Evolutionary conservation across 2,888 invertebrate species (phyloP).

Genomic region (Entomobrya proxima): DNA sequence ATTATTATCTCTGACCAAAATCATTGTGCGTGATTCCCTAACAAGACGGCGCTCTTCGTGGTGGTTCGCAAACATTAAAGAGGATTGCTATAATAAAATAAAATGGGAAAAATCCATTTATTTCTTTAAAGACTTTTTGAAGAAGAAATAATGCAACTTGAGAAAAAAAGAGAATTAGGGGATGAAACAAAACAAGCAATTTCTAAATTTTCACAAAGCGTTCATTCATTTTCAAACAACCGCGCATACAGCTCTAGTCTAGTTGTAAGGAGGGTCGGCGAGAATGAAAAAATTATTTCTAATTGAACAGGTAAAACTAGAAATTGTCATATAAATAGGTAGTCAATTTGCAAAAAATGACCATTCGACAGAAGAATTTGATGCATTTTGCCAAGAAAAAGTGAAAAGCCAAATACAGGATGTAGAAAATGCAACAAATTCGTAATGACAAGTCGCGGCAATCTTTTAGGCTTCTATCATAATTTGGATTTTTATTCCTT

Average conservation of each 20-base stretch:
- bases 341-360: too few species aligned
- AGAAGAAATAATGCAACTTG: too few species aligned
- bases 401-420: too few species aligned
- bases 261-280: background rate
- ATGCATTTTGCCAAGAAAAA: background rate
- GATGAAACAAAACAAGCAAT: constrained; percentile 23
- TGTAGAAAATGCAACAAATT: too few species aligned
- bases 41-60: constrained; percentile 49
- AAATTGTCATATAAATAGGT: too few species aligned
- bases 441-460: too few species aligned
- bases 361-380: too few species aligned
- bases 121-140: background rate
- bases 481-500: too few species aligned
- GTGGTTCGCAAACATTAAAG: constrained; percentile 40
- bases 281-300: too few species aligned
- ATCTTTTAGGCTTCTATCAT: too few species aligned
- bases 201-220: background rate
- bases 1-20: constrained; percentile 52
- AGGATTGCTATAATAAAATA: constrained; percentile 27
- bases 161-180: background rate
- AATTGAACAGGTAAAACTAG: too few species aligned
- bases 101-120: background rate
- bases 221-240: background rate
- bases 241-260: too few species aligned
- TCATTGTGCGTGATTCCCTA: constrained; percentile 57